A percentile compares a stretch with the other conserved stretches of the same genome.
Evolutionary conservation across 2,797 vertebrate genomes (phyloP).

Genomic region (Hoplostethus atlanticus): DNA sequence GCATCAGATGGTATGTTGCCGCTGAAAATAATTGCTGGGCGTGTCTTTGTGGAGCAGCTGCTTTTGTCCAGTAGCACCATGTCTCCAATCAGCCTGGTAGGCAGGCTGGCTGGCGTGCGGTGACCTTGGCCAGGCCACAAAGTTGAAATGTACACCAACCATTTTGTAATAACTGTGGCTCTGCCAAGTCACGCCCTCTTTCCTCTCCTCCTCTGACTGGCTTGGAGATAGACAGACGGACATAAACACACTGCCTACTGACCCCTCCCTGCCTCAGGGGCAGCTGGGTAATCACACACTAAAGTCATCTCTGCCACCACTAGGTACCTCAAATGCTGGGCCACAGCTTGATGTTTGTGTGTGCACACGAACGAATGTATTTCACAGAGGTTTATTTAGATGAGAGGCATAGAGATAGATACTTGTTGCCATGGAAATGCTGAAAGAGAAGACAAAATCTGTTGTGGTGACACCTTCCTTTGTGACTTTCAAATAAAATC

Average conservation of each 20-base stretch:
- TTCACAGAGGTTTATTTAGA: slow-evolving; percentile 1
- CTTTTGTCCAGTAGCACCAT: slow-evolving; percentile 80
- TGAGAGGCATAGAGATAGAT: background rate
- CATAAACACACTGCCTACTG: slow-evolving; percentile 66
- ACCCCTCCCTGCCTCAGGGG: slow-evolving; percentile 67
- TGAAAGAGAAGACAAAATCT: background rate
- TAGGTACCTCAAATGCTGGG: slow-evolving; percentile 34
- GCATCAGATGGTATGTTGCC: slow-evolving; percentile 78
- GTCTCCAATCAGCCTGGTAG: slow-evolving; percentile 76
- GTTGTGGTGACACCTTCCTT: background rate
- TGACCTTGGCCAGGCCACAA: slow-evolving; percentile 85
- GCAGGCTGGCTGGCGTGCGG: slow-evolving; percentile 68
- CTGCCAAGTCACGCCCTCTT: slow-evolving; percentile 84
- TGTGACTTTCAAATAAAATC: background rate
- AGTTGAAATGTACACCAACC: slow-evolving; percentile 84
- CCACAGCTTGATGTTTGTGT: slow-evolving; percentile 3
- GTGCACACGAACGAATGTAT: background rate
- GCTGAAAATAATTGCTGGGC: slow-evolving; percentile 85
- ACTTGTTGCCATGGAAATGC: slow-evolving; percentile 17
- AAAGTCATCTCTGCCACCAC: slow-evolving; percentile 45
- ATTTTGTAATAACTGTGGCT: slow-evolving; percentile 82
- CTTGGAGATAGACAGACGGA: slow-evolving; percentile 59
- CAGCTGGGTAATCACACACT: slow-evolving; percentile 73
- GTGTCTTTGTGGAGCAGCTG: slow-evolving; percentile 85
- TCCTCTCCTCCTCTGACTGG: slow-evolving; percentile 66